phyloP scores from a whole-genome alignment of 2,113 vertebrate genomes.

The Gila orcuttii region DNA sequence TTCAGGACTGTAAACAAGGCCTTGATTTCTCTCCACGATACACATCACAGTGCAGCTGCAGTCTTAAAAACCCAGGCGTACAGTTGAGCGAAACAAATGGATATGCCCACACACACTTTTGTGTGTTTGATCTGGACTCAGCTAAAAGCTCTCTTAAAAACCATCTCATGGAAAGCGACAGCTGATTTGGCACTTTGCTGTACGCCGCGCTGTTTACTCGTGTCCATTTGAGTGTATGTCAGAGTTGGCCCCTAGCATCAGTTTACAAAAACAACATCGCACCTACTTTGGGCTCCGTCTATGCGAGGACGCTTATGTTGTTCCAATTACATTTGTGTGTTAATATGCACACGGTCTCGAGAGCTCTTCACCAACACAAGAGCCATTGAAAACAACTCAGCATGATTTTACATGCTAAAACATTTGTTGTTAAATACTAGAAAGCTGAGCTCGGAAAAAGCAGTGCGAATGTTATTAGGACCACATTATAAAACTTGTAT shows the following conservation, averaged over 20 bases:
- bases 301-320: conserved; percentile 69
- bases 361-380: conserved; percentile 69
- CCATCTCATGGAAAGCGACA: conserved; percentile 58
- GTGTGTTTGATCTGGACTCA: conserved; percentile 14
- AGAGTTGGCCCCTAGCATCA: conserved; percentile 59
- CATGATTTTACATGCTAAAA: conserved; percentile 65
- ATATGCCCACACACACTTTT: not conserved
- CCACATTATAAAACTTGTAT: not conserved
- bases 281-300: conserved; percentile 66
- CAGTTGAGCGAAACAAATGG: conserved; percentile 29
- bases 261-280: conserved; percentile 70
- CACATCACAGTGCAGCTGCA: not conserved
- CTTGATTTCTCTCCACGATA: not conserved
- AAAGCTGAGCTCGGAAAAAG: conserved; percentile 55
- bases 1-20: conserved; percentile 18
- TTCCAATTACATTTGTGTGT: conserved; percentile 70
- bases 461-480: not conserved
- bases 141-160: conserved; percentile 7
- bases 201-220: conserved; percentile 73
- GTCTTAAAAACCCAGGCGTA: conserved; percentile 18
- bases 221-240: conserved; percentile 74
- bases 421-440: not conserved
- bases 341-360: conserved; percentile 67
- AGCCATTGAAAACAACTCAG: conserved; percentile 65
- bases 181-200: conserved; percentile 62